A percentile compares a stretch with the other conserved stretches of the same genome.
Conservation (phyloP, 2,888 invertebrate genomes). For the Pyrrhia umbra region DNA sequence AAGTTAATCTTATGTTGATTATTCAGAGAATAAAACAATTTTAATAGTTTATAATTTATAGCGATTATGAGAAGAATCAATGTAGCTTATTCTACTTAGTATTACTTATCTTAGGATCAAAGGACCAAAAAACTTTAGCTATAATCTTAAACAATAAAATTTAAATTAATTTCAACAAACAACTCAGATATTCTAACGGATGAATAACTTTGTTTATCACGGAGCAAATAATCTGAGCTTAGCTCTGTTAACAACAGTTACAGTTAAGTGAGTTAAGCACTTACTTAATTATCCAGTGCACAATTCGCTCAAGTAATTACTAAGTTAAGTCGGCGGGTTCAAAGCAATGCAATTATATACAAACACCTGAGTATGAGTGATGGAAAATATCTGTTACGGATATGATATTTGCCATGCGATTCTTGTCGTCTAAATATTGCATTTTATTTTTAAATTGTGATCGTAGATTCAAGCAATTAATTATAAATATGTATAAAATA, state of each 20-base stretch:
- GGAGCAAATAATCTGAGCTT: slow-evolving; percentile 58
- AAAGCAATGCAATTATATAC: slow-evolving; percentile 64
- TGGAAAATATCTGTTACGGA: slow-evolving; percentile 25
- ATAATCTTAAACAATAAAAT: slow-evolving; percentile 10
- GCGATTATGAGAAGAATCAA: not conserved
- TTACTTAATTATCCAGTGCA: slow-evolving; percentile 71
- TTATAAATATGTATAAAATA: no score
- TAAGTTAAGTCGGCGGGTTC: slow-evolving; percentile 64
- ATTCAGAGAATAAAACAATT: no score
- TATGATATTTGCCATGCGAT: not conserved
- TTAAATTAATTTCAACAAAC: slow-evolving; percentile 11
- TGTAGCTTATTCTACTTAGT: not conserved
- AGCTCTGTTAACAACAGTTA: slow-evolving; percentile 65
- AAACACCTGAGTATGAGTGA: slow-evolving; percentile 55
- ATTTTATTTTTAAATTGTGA: no score
- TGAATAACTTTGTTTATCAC: slow-evolving; percentile 51
- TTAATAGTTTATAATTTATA: no score
- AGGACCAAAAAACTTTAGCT: not conserved
- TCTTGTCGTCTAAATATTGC: not conserved
- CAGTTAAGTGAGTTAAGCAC: slow-evolving; percentile 66
- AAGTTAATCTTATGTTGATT: no score
- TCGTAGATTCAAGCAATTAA: no score
- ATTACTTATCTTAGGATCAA: not conserved
- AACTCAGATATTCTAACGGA: slow-evolving; percentile 13
- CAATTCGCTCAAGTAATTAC: slow-evolving; percentile 68